Base-by-base conservation (phyloP, 2,888 invertebrate species). In the Ophion slaviceki region DNA sequence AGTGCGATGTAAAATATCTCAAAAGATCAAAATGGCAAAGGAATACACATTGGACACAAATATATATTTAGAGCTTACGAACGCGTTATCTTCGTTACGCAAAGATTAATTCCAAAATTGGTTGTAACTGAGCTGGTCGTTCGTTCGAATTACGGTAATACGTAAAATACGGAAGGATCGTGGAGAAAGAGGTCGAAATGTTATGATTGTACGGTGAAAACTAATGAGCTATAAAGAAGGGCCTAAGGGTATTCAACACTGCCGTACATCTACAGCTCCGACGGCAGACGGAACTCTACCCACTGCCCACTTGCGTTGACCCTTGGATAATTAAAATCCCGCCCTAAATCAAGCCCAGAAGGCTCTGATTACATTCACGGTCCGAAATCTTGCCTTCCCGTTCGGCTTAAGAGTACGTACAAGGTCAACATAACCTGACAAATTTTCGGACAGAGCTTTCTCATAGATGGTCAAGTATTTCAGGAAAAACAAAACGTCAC, bases 271-370 rank as follows among this genome's bases (percentile, higher is more conserved):
- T 57, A 53, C 20, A 71, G 61, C 66, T 61, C 66, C 78, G 68
- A 53, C 79, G 62, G 71, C 47, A 62, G 59, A 78, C 82, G 88
- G 88, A 88, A 89, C 47, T 62, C 68, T 68, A 45, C 20, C 68
- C 81, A 53, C 70, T 62, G 75, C 32, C 62, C 62, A 88, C 89
- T 86, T 86, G 84, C 88, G 89, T 90, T 92, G 91, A 92, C 92
- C 93, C 92, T 92, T 88, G 90, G 92, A 93, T 74, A 74, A 92
- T 93, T 92, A 92, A 93, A 92, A 92, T 93, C 92, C 93, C 89
- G 88, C 87, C 89, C 92, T 93, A 92, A 92, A 92, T 92, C 93
- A 92, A 88, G 92, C 91, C 92, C 92, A 68, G 75, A 75, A 75
- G 80, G 59, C 59, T 67, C 87, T 89, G 91, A 92, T 92, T 92